Base-by-base conservation (phyloP, 2,113 vertebrate species). In the Orcinus orca region DNA sequence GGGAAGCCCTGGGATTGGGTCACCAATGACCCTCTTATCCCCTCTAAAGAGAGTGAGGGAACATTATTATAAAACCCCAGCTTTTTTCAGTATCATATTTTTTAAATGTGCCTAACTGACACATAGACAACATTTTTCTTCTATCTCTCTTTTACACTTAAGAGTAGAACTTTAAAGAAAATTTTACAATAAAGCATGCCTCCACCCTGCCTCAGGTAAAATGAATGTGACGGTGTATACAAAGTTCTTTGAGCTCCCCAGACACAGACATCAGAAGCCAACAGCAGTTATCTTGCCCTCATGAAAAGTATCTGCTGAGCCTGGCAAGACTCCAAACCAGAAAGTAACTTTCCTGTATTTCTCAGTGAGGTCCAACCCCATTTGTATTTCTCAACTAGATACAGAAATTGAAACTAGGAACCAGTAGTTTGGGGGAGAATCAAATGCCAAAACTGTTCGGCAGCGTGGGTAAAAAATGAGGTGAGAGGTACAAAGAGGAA, bases 321-420 rank as follows among this genome's bases (percentile, higher is more conserved):
- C 76, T 73, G 47, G 76, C 81, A 33, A 83, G 41, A 71, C 25
- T 58, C 76, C 88, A 87, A 84, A 50, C 33, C 67, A 18, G n/a
- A 55, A 83, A 93, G 77, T 47, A 70, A 91, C 82, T 82, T 77
- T 62, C 84, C 60, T 70, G 36, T 29, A n/a, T 23, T 58, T 81
- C 77, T 81, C 77, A 81, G 15, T 26, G 77, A 38, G n/a, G 14
- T 80, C 77, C 36, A 58, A 58, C 77, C 65, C 50, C 77, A 41
- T 79, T 71, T 88, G 41, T 65, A 60, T 86, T 74, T 96, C 68
- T 95, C 68, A 91, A 53, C 73, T 31, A 86, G 36, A 18, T 73
- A 62, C 26, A 89, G 74, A 97, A 97, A 95, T 38, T 63, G 97
- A 97, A 97, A 96, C 58, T n/a, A 94, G 90, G 84, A 96, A 95